A percentile compares a stretch with the other conserved stretches of the same genome.
Conservation (phyloP, 2,888 invertebrate genomes). For the Thecophora atra region DNA sequence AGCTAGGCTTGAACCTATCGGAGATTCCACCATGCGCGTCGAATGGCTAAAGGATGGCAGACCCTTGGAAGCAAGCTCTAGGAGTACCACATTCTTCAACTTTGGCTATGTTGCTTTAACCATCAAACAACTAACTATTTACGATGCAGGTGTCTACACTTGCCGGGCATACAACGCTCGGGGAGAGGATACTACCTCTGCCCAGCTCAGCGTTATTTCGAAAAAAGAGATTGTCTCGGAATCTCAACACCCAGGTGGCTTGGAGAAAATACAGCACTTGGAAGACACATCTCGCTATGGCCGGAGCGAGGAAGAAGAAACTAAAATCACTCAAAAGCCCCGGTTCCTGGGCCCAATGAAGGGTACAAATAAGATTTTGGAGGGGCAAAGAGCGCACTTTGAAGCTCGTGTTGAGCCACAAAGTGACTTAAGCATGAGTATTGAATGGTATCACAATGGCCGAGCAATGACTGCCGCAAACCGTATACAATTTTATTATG, state of each 20-base stretch:
- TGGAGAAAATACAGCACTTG: slow-evolving; percentile 89
- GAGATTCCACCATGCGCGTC: slow-evolving; percentile 87
- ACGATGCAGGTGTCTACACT: slow-evolving; percentile 90
- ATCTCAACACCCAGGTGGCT: slow-evolving; percentile 90
- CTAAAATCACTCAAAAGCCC: slow-evolving; percentile 80
- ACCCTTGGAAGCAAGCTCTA: slow-evolving; percentile 90
- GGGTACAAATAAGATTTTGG: slow-evolving; percentile 91
- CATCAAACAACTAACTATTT: slow-evolving; percentile 87
- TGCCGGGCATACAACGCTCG: slow-evolving; percentile 87
- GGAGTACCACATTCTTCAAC: slow-evolving; percentile 92
- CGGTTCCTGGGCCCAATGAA: slow-evolving; percentile 88
- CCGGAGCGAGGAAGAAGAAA: slow-evolving; percentile 77
- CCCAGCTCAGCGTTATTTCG: slow-evolving; percentile 84
- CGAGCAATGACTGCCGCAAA: slow-evolving; percentile 88
- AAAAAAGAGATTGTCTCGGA: slow-evolving; percentile 88
- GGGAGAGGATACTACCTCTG: slow-evolving; percentile 85
- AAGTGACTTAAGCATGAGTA: slow-evolving; percentile 89
- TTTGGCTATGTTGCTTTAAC: slow-evolving; percentile 95
- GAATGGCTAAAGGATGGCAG: slow-evolving; percentile 94
- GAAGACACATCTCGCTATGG: slow-evolving; percentile 83
- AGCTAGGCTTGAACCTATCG: slow-evolving; percentile 91
- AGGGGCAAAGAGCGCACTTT: slow-evolving; percentile 93
- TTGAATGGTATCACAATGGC: slow-evolving; percentile 98
- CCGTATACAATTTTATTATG: slow-evolving; percentile 92
- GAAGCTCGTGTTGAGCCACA: slow-evolving; percentile 95